Conservation (phyloP, 2,113 vertebrate species). For the Cyprichromis sp. region DNA sequence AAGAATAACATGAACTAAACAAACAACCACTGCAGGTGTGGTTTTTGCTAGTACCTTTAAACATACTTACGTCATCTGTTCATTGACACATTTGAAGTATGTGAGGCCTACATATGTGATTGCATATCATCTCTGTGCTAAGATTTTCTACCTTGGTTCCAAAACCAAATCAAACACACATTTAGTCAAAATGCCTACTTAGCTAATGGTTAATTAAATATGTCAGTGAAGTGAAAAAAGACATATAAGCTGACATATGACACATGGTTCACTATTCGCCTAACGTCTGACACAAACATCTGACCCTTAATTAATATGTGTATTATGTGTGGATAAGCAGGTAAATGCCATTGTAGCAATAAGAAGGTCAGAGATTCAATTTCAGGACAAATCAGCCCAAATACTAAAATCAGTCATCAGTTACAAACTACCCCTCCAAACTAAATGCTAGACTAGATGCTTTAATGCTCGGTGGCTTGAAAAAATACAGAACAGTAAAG, state of each 20-base stretch:
- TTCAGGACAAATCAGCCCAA: not conserved
- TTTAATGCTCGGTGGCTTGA: not conserved
- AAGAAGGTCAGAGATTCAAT: constrained; percentile 27
- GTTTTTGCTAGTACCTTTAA: not conserved
- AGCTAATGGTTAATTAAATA: constrained; percentile 23
- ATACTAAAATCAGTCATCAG: not conserved
- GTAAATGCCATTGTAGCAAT: constrained; percentile 38
- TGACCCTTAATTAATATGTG: constrained; percentile 48
- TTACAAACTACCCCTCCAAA: not conserved
- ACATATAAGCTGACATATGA: constrained; percentile 53
- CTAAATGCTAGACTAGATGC: not conserved
- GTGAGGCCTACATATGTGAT: not conserved
- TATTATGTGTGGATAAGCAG: constrained; percentile 40
- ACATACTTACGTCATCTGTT: not conserved
- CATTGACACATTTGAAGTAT: not conserved
- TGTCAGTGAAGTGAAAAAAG: constrained; percentile 22
- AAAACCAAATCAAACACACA: not conserved
- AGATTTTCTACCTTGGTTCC: not conserved
- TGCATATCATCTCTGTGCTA: not conserved
- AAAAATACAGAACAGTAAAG: not conserved
- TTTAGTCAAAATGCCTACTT: constrained; percentile 1
- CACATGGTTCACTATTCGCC: constrained; percentile 45
- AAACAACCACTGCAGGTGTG: not conserved
- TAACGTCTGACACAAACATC: constrained; percentile 5
- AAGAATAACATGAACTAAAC: not conserved